Conservation (phyloP, 2,113 vertebrate species). For the Ellobius talpinus region DNA sequence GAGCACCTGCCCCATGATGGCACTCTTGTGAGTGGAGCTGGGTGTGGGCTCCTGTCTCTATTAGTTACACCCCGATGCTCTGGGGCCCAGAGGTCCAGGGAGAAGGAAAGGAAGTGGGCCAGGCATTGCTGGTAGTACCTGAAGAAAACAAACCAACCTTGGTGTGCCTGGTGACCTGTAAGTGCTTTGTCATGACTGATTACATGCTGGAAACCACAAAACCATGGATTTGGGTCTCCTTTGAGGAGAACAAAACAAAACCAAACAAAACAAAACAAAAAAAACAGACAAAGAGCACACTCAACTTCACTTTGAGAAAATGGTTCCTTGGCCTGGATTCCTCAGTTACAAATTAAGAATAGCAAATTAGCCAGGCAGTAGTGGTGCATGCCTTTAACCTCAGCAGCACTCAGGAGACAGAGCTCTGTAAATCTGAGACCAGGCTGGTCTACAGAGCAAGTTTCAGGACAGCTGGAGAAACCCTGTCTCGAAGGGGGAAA, state of each 20-base stretch:
- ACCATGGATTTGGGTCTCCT: constrained; percentile 14
- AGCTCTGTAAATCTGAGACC: too few species aligned
- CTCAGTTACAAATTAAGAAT: neutral
- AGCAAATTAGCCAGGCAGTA: too few species aligned
- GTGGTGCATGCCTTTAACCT: too few species aligned
- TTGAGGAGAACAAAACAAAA: neutral
- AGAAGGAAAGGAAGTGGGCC: neutral
- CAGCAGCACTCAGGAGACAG: too few species aligned
- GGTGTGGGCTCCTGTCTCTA: neutral
- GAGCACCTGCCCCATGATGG: rapidly evolving
- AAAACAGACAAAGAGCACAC: constrained; percentile 28
- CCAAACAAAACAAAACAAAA: neutral
- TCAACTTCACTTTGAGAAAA: neutral
- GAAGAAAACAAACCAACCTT: neutral
- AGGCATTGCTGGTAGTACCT: neutral
- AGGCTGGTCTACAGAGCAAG: too few species aligned
- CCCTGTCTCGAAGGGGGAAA: too few species aligned
- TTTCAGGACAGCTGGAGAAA: too few species aligned
- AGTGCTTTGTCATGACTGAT: constrained; percentile 58
- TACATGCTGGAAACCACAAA: constrained; percentile 55
- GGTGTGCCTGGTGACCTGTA: neutral
- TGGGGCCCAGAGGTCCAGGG: neutral
- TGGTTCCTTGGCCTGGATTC: constrained; percentile 37
- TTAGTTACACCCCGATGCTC: too few species aligned
- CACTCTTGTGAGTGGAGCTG: neutral